These are phyloP conservation scores for Microtus obscurus DNA, from an alignment of 2,797 vertebrate species.

Conservation along the genomic window DNA sequence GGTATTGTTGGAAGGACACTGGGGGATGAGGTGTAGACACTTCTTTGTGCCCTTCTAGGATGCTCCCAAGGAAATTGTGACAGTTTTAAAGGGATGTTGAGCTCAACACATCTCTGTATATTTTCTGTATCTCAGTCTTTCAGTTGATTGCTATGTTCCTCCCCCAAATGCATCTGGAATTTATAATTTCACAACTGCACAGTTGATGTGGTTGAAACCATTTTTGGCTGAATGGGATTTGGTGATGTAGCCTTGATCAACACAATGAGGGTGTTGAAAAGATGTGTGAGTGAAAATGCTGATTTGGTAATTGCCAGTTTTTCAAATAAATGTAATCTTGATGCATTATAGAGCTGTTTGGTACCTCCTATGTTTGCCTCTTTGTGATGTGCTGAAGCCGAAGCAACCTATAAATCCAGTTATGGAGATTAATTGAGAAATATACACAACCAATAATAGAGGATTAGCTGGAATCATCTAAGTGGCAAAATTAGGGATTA, in stretches of 20 bases:
- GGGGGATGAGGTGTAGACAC: neutral
- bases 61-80: neutral
- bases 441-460: slow-evolving; percentile 3
- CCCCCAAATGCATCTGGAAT: neutral
- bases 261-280: neutral
- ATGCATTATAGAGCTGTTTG: neutral
- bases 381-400: slow-evolving; percentile 30
- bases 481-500: slow-evolving; percentile 17
- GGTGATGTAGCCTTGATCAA: neutral
- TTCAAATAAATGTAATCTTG: neutral
- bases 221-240: neutral
- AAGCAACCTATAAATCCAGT: neutral
- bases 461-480: slow-evolving; percentile 29
- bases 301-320: neutral
- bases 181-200: neutral
- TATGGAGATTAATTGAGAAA: slow-evolving; percentile 13
- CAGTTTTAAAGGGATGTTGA: neutral
- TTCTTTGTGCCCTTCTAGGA: neutral
- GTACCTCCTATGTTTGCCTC: neutral
- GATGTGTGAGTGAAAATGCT: neutral
- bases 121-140: neutral
- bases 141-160: neutral
- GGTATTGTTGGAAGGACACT: neutral
- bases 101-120: neutral
- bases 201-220: neutral